Evolutionary conservation across 2,113 vertebrate genomes (phyloP).

Genomic region (Perca fluviatilis): DNA sequence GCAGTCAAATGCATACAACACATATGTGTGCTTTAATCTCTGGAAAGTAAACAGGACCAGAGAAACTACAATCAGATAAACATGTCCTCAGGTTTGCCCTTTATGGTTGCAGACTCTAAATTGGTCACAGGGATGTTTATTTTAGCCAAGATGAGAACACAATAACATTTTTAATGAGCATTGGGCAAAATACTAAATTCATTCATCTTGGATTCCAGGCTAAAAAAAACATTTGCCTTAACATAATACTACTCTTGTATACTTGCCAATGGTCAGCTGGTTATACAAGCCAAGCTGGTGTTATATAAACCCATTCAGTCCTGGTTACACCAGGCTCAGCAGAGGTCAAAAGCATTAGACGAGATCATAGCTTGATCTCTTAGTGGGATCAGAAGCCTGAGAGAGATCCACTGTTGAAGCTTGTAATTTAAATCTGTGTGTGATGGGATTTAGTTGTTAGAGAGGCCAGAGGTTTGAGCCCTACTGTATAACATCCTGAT

Average conservation of each 20-base stretch:
- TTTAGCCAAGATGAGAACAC: constrained; percentile 13
- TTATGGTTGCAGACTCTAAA: constrained; percentile 17
- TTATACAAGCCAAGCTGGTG: constrained; percentile 44
- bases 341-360: constrained; percentile 58
- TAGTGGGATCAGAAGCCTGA: constrained; percentile 10
- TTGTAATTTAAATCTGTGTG: constrained; percentile 1
- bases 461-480: constrained; percentile 4
- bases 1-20: not conserved
- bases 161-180: constrained; percentile 40
- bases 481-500: not conserved
- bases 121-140: constrained; percentile 22
- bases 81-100: constrained; percentile 14
- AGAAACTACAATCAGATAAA: not conserved
- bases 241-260: not conserved
- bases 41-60: not conserved
- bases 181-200: constrained; percentile 1
- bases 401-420: constrained; percentile 1
- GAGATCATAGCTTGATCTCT: constrained; percentile 47
- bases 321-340: constrained; percentile 31
- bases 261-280: constrained; percentile 33
- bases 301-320: constrained; percentile 57
- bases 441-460: not conserved
- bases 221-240: constrained; percentile 29
- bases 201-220: constrained; percentile 22
- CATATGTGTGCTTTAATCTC: not conserved